A percentile compares a stretch with the other conserved stretches of the same genome.
These are phyloP conservation scores for Napeogenes sylphis DNA, from an alignment of 2,888 invertebrate genomes.

Conservation along the genomic window DNA sequence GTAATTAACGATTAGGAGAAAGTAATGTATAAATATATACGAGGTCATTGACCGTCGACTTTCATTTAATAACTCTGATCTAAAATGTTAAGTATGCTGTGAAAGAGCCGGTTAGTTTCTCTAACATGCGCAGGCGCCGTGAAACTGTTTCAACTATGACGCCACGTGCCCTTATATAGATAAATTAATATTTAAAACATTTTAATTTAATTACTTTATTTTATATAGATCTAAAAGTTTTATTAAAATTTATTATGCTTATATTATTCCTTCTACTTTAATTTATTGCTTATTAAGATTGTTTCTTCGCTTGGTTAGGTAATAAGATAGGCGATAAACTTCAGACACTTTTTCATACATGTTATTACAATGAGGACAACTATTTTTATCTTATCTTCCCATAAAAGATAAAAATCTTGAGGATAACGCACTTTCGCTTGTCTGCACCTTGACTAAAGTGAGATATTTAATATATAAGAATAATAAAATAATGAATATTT, in stretches of 20 bases:
- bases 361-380: too few relatives aligned
- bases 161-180: background rate
- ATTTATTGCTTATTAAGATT: too few relatives aligned
- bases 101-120: constrained; percentile 38
- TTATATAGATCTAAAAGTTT: background rate
- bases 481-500: too few relatives aligned
- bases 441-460: too few relatives aligned
- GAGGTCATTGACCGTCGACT: constrained; percentile 39
- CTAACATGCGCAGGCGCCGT: constrained; percentile 25
- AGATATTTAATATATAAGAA: too few relatives aligned
- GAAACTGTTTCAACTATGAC: constrained; percentile 15
- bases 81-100: constrained; percentile 41
- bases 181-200: background rate
- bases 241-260: too few relatives aligned
- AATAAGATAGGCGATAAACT: too few relatives aligned
- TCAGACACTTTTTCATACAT: too few relatives aligned
- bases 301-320: background rate
- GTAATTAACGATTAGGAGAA: constrained; percentile 28
- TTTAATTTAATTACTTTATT: constrained; percentile 9
- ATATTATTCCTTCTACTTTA: too few relatives aligned
- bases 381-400: too few relatives aligned
- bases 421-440: background rate
- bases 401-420: too few relatives aligned
- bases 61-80: constrained; percentile 49
- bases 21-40: constrained; percentile 35